phyloP scores from a whole-genome alignment of 1,140 invertebrate genomes.

The Cylas formicarius region DNA sequence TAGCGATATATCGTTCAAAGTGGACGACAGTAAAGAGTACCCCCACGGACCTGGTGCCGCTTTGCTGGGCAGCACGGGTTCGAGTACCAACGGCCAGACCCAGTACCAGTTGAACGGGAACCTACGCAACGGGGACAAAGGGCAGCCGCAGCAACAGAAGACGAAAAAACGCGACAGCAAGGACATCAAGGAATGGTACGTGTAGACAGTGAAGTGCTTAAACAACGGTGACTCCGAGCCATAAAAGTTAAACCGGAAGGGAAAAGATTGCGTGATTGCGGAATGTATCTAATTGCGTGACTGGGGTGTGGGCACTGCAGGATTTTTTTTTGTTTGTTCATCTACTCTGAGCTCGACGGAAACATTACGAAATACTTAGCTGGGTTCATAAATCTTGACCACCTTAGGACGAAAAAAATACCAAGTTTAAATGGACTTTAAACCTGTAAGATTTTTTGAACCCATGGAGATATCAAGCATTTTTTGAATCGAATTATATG shows the following conservation, averaged over 20 bases:
- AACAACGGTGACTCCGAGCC: constrained; percentile 37
- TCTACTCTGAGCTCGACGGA: neutral
- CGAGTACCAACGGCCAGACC: constrained; percentile 44
- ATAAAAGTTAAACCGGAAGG: constrained; percentile 23
- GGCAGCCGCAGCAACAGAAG: constrained; percentile 41
- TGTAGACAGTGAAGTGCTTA: constrained; percentile 46
- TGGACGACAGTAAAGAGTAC: constrained; percentile 73
- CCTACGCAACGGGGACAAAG: constrained; percentile 36
- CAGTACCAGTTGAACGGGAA: constrained; percentile 42
- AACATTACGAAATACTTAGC: neutral
- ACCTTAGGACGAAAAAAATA: no score
- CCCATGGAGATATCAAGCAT: no score
- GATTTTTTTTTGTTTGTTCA: neutral
- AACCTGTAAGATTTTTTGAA: no score
- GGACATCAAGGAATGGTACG: constrained; percentile 92
- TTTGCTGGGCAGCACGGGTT: constrained; percentile 52
- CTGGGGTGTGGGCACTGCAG: no score
- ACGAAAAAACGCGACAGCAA: constrained; percentile 72
- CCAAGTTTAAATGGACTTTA: no score
- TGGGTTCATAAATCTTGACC: neutral
- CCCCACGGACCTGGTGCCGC: constrained; percentile 69
- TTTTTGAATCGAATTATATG: no score
- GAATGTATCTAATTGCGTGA: neutral
- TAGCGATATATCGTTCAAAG: constrained; percentile 81
- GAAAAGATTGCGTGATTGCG: constrained; percentile 3